Evolutionary conservation across 2,888 invertebrate genomes (phyloP).

Genomic region (Altica lythri): DNA sequence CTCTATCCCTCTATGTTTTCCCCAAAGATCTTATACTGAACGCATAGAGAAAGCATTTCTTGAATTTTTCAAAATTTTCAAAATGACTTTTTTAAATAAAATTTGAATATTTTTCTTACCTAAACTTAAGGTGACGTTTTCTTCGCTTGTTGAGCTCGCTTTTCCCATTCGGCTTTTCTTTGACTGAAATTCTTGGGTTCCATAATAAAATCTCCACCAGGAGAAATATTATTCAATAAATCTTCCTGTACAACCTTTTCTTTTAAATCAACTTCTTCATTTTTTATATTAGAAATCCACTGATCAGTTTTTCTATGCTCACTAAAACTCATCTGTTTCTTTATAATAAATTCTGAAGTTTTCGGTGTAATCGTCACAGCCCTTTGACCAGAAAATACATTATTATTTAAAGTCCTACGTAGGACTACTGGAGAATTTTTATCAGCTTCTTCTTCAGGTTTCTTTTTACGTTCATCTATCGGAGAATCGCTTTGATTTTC

Average conservation of each 20-base stretch:
- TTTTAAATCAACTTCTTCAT: constrained; percentile 44
- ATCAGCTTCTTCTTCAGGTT: constrained; percentile 26
- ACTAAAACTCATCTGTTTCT: constrained; percentile 49
- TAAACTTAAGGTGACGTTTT: constrained; percentile 52
- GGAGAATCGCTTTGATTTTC: constrained; percentile 67
- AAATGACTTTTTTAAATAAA: too few relatives aligned
- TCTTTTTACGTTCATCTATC: constrained; percentile 57
- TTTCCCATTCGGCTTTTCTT: constrained; percentile 78
- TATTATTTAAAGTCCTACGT: constrained; percentile 47
- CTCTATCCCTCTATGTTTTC: too few relatives aligned
- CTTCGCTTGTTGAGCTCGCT: constrained; percentile 74
- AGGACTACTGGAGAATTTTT: constrained; percentile 44
- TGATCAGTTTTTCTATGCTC: constrained; percentile 52
- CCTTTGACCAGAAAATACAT: constrained; percentile 47
- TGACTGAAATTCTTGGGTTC: constrained; percentile 76
- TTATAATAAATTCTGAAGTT: constrained; percentile 45
- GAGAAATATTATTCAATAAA: constrained; percentile 42
- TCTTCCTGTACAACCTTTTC: constrained; percentile 39
- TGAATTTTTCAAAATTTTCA: too few relatives aligned
- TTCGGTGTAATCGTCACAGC: constrained; percentile 48
- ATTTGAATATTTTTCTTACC: too few relatives aligned
- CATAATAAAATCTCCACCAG: constrained; percentile 53
- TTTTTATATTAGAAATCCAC: constrained; percentile 46
- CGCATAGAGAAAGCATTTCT: too few relatives aligned
- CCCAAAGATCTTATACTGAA: too few relatives aligned